Base-by-base conservation (phyloP, 2,888 invertebrate species). In the Bhutanitis thaidina region DNA sequence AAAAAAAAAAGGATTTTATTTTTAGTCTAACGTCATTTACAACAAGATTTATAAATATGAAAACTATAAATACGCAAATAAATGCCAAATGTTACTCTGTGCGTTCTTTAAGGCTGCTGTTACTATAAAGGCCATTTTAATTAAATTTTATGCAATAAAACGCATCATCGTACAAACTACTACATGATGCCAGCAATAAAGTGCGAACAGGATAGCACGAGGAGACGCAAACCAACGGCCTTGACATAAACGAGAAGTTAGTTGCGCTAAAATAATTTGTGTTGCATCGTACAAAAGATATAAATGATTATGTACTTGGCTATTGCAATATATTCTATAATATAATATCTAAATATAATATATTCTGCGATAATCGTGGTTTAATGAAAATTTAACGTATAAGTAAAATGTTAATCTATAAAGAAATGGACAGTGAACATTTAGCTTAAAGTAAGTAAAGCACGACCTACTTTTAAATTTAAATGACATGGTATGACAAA, bases 171-270 rank as follows among this genome's bases (percentile, higher is more conserved):
- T 34, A 43, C 34, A 37, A 52, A 32, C 29, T 29, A 43, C 37
- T 38, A 40, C 37, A 27, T 29, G 43, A 44, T 14, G 25, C 34
- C 15, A 27, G 41, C 43, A 47, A 41, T 52, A 47, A 47, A 46
- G 36, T 29, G 37, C 8, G 32, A 46, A 34, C 37, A 30, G 40
- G 48, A 37, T 36, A 34, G 43, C 49, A 49, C 46, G 34, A 48
- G 50, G 34, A 48, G 50, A 45, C 52, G 64, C 49, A 51, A 66
- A 68, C 50, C 61, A 58, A 55, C 62, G 71, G 53, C 74, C 71
- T 70, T 71, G 71, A 62, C 64, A 69, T 71, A 65, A 71, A 47
- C 52, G 46, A 38, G 34, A 27, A 52, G 52, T 47, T 37, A 41
- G 46, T 37, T 47, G 38, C 39, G 44, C 45, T 38, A 41, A 46